These are phyloP conservation scores for Phoxinus dragarum DNA, from an alignment of 2,797 vertebrate species.

Conservation along the genomic window DNA sequence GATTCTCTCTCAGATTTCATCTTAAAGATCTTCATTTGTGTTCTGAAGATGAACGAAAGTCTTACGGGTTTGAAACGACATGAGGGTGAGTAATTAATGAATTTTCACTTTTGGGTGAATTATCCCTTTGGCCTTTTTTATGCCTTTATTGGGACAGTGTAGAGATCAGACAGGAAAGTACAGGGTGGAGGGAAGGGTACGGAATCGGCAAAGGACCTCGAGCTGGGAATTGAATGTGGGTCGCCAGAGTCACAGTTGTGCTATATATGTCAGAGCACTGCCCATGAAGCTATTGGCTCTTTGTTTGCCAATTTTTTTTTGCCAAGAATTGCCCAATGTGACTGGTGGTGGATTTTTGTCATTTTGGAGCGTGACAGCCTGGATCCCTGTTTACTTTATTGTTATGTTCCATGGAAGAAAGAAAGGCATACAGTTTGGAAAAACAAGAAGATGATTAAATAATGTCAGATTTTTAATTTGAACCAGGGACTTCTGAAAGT, in stretches of 20 bases:
- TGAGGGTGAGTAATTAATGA: no score
- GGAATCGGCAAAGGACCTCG: neutral
- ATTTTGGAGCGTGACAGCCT: neutral
- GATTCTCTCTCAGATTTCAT: no score
- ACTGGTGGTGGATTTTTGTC: neutral
- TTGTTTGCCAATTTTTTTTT: neutral
- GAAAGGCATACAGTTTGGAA: neutral
- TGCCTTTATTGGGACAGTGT: neutral
- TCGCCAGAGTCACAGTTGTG: neutral
- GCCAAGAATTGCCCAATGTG: neutral
- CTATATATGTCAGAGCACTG: neutral
- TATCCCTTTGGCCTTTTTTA: neutral
- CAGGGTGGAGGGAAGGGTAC: neutral
- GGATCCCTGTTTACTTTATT: neutral
- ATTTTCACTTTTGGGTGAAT: no score
- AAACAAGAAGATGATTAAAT: neutral
- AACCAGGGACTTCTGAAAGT: slow-evolving; percentile 6
- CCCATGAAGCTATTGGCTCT: neutral
- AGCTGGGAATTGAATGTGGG: neutral
- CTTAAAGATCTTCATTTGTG: no score
- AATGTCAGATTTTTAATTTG: neutral
- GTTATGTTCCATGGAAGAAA: neutral
- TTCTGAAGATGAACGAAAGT: no score
- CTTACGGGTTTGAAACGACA: no score
- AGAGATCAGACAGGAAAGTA: neutral